Base-by-base conservation (phyloP, 2,888 invertebrate species). In the Cephus pulcher region DNA sequence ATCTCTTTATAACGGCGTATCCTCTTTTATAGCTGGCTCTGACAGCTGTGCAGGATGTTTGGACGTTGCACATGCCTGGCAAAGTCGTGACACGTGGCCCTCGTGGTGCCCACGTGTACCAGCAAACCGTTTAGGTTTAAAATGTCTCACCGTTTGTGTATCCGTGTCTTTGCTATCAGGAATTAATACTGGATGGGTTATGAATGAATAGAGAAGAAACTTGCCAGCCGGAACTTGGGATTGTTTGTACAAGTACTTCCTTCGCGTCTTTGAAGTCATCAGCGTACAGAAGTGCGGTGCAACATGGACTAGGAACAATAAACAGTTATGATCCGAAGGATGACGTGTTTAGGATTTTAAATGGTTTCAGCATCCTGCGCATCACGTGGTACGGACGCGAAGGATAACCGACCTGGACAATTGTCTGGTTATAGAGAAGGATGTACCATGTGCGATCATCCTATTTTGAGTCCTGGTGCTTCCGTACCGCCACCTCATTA, bases 401-500 rank as follows among this genome's bases (percentile, higher is more conserved):
- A 56, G 56, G 23, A 56, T 9, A 56, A 23, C 23, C 56, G 56
- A 56, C 23, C 56, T 56, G 56, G 56, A 56, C 56, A 23, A 56
- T 56, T 56, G 23, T 56, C 56, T 56, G 2, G 56, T 23, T 56
- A 56, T 12, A 71, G 37, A 33, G 83, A 89, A 80, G 85, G 86
- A 75, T 90, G 90, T 80, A 88, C 90, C 34, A 81, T 90, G 75
- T 91, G 90, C 75, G 88, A 90, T 77, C 84, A 84, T 80, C 86
- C 87, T 75, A 82, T 91, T 37, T 88, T 90, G 15, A 85, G 82
- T 74, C 77, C 81, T 75, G 86, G 86, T n/a, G 75, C 79, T 9
- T 15, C 82, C 9, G 12, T 83, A 68, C 90, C 89, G 34, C 90
- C 90, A 6, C 90, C 90, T 3, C 90, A 91, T 82, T 91, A 90